Conservation (phyloP, 2,797 vertebrate species). For the Scolopax rusticola region DNA sequence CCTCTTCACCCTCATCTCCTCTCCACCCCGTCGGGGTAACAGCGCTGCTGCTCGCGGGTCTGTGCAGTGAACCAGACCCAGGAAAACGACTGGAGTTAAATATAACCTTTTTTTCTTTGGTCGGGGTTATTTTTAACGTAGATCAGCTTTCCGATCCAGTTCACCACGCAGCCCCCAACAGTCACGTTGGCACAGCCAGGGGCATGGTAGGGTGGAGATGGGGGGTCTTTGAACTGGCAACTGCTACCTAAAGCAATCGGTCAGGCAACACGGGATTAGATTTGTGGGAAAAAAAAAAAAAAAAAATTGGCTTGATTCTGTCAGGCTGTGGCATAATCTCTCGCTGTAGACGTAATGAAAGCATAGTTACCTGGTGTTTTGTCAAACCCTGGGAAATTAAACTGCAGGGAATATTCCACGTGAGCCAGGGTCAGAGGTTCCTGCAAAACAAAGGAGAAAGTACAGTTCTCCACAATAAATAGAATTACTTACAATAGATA, state of each 20-base stretch:
- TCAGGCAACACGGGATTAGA: not conserved
- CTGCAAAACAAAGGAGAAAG: constrained; percentile 54
- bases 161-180: not conserved
- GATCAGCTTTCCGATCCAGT: constrained; percentile 48
- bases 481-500: not conserved
- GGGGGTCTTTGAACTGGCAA: constrained; percentile 28
- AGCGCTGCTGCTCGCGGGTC: not conserved
- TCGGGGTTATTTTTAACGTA: constrained; percentile 34
- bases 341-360: not conserved
- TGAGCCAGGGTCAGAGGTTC: not conserved
- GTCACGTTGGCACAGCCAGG: not conserved
- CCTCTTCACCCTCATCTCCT: constrained; percentile 32
- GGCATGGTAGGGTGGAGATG: not conserved
- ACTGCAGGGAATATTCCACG: not conserved
- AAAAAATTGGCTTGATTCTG: not conserved
- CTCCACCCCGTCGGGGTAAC: not conserved
- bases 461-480: not conserved
- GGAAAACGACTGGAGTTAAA: constrained; percentile 60
- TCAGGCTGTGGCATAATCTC: not conserved
- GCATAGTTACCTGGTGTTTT: not conserved
- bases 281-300: constrained; percentile 8
- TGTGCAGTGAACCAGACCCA: constrained; percentile 64
- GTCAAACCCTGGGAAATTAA: constrained; percentile 7
- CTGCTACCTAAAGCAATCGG: not conserved
- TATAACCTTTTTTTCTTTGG: constrained; percentile 66